phyloP scores from a whole-genome alignment of 2,888 invertebrate species.

The Lottia scabra region DNA sequence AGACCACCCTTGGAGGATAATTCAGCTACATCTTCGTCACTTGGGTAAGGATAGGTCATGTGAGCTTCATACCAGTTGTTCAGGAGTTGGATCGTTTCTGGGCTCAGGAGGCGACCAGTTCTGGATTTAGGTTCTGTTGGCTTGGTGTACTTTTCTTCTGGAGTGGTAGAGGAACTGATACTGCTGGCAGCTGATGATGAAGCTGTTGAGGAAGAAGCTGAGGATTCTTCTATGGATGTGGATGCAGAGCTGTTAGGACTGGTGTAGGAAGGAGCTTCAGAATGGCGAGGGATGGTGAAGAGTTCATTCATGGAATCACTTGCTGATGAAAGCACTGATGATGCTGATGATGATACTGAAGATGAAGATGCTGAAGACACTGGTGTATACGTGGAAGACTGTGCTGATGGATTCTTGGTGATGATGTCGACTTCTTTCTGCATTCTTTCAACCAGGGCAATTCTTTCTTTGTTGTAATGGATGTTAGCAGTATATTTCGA shows the following conservation, averaged over 20 bases:
- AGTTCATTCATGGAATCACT: neutral
- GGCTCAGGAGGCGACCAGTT: slow-evolving; percentile 30
- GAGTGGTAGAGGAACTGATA: neutral
- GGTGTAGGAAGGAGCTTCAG: neutral
- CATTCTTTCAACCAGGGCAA: slow-evolving; percentile 25
- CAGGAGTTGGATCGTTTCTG: slow-evolving; percentile 40
- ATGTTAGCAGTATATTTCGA: slow-evolving; percentile 38
- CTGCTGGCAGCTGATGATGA: neutral
- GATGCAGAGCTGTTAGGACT: neutral
- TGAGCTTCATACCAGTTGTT: slow-evolving; percentile 52
- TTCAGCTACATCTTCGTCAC: slow-evolving; percentile 46
- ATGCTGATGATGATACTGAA: neutral
- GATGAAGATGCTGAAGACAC: neutral
- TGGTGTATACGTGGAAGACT: neutral
- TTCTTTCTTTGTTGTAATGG: slow-evolving; percentile 45
- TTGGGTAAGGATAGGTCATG: slow-evolving; percentile 58
- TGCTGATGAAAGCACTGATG: too few species aligned
- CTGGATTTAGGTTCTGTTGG: neutral
- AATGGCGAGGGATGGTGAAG: neutral
- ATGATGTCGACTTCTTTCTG: slow-evolving; percentile 2
- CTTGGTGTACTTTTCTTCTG: neutral
- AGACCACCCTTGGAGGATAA: slow-evolving; percentile 45
- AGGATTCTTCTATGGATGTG: neutral
- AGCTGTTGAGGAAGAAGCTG: neutral
- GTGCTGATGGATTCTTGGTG: neutral